Evolutionary conservation across 2,113 vertebrate genomes (phyloP), one percentile per base, ranked within the genome.

Genomic region (Nothoprocta pentlandii): DNA sequence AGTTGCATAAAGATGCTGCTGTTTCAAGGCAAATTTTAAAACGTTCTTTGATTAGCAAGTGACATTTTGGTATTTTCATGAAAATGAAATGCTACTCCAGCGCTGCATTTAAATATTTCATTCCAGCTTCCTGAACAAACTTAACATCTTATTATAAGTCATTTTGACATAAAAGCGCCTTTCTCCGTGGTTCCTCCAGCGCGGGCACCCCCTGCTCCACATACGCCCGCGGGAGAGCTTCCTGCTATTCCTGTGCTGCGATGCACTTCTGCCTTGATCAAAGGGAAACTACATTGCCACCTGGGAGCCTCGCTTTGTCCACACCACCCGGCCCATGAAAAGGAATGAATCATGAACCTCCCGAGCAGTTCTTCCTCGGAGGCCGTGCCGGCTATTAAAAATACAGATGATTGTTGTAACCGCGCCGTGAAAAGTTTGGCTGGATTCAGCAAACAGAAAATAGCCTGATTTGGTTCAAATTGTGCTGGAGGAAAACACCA

Each of bases 31-130:
- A n/a, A 73, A 81, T 75, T 75, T 68, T 36, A 64, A 76, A 91
- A 95, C 22, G 77, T 19, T 62, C 80, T 73, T 85, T 85, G 87
- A 82, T 94, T 95, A 87, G 87, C 93, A 93, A 94, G 84, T 64
- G 81, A 89, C 87, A 82, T 89, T 87, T 89, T 87, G 79, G 91
- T 92, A 23, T 94, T 95, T 95, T 94, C 79, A 41, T 46, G 91
- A 80, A 81, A 87, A 74, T 93, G 92, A 96, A 96, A 94, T 21
- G 69, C 92, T 92, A 9, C 91, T 62, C 13, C 91, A 89, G 80
- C 85, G 84, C 92, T 15, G 6, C 9, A 62, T 67, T 95, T 96
- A 94, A 96, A 96, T 95, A 94, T 95, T 97, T 96, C 87, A 96
- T 97, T 77, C 79, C 91, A 54, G 84, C 81, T 93, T 85, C 89